Evolutionary conservation across 2,888 invertebrate genomes (phyloP), one percentile per base, ranked within the genome.

Genomic region (Doris montereyensis): DNA sequence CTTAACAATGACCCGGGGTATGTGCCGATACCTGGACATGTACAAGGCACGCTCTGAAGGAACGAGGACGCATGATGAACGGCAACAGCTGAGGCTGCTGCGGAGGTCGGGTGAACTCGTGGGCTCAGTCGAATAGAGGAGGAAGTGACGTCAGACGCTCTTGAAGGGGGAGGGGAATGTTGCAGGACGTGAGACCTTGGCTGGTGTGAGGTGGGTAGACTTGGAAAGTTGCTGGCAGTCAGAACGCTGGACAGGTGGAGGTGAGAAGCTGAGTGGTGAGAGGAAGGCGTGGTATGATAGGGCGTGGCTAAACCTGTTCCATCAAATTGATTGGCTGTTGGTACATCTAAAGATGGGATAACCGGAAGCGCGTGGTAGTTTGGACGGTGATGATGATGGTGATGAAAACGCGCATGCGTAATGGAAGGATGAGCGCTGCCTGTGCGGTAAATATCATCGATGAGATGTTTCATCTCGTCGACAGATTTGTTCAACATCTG

Each of bases 401-500:
- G 72, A 34, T 28, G 72, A 2, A 28, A 24, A 10, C 68, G 21
- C 26, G 35, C 5, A 13, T 77, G 70, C 1, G 78, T 60, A 8
- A 77, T 26, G 21, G 52, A 62, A 0, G 75, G 72, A 24, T 57
- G 17, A 8, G 78, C 32, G 4, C 77, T 72, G 34, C 83, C 82
- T 0, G 81, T 77, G n/a, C 84, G 67, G 77, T 85, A 85, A 57
- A 86, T 83, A 17, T 84, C 85, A 28, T 86, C 86, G 52, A 88
- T 70, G 28, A 87, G 79, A 26, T 85, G 80, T 77, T 83, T 86
- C 83, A 88, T 84, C 76, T 88, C 87, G 2, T 86, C 86, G 2
- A 88, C 82, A 1, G 87, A 85, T 78, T 85, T 85, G 28, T 80
- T 85, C 80, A 88, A 71, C 84, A 84, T 86, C 52, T 84, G 83